A percentile compares a stretch with the other conserved stretches of the same genome.
These are phyloP conservation scores for Lysandra bellargus DNA, from an alignment of 2,888 invertebrate species.

Conservation along the genomic window DNA sequence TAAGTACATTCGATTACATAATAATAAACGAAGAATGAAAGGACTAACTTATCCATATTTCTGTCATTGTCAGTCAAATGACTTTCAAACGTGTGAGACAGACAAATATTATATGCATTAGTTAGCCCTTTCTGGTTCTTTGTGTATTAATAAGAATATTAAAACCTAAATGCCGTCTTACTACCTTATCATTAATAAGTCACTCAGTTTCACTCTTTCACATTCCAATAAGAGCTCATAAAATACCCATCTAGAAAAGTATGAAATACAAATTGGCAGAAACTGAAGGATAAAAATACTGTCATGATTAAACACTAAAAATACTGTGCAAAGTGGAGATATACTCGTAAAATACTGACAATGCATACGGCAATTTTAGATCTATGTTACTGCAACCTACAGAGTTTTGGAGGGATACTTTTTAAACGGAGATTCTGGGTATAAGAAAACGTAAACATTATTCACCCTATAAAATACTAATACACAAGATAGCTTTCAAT, in stretches of 20 bases:
- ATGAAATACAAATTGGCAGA: not conserved
- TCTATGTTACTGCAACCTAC: not conserved
- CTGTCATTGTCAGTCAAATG: not conserved
- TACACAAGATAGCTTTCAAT: too few relatives aligned
- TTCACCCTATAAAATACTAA: too few relatives aligned
- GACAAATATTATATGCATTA: not conserved
- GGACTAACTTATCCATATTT: not conserved
- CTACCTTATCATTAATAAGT: constrained; percentile 19
- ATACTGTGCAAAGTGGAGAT: constrained; percentile 29
- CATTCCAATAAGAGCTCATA: constrained; percentile 5
- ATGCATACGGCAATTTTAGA: not conserved
- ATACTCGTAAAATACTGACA: not conserved
- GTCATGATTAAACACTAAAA: constrained; percentile 27
- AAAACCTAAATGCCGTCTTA: not conserved
- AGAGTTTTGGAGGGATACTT: constrained; percentile 9
- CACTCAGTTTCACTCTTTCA: constrained; percentile 13
- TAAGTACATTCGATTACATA: constrained; percentile 5
- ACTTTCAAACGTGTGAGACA: not conserved
- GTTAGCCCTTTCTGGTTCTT: not conserved
- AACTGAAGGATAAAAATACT: constrained; percentile 7
- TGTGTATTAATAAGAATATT: not conserved
- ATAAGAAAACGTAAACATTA: too few relatives aligned
- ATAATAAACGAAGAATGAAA: not conserved
- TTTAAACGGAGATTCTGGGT: not conserved
- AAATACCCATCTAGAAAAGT: not conserved